Evolutionary conservation across 1,140 invertebrate genomes (phyloP).

Genomic region (Diprion similis): DNA sequence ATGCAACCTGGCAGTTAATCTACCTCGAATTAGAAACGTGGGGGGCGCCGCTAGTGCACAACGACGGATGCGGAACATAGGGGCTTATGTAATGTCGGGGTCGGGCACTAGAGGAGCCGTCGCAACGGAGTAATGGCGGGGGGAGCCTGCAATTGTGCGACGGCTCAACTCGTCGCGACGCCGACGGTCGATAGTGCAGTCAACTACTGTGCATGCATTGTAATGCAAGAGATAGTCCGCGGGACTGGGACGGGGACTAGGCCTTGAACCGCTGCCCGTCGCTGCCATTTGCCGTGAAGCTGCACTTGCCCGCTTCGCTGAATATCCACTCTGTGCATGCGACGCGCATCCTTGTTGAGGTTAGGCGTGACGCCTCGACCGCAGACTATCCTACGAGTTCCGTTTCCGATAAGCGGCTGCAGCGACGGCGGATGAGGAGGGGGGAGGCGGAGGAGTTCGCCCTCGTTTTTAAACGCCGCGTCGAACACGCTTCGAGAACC

Average conservation of each 20-base stretch:
- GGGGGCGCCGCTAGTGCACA: too few species aligned
- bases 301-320: slow-evolving; percentile 67
- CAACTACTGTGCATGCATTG: slow-evolving; percentile 21
- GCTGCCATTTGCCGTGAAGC: slow-evolving; percentile 54
- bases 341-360: too few species aligned
- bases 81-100: slow-evolving; percentile 30
- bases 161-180: slow-evolving; percentile 10
- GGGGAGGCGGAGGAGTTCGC: too few species aligned
- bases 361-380: too few species aligned
- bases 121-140: neutral
- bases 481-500: too few species aligned
- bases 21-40: too few species aligned
- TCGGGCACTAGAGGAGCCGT: slow-evolving; percentile 28
- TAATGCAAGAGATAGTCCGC: slow-evolving; percentile 17
- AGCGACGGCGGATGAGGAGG: too few species aligned
- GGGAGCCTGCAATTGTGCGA: neutral
- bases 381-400: too few species aligned
- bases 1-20: too few species aligned
- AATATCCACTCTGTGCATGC: slow-evolving; percentile 54
- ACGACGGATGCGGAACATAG: too few species aligned
- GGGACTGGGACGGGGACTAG: neutral
- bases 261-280: neutral
- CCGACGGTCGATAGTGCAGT: slow-evolving; percentile 31
- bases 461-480: too few species aligned
- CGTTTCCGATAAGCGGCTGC: too few species aligned